Evolutionary conservation across 37 sponge, comb jelly and placozoan genomes (phyloP).

Genomic region (Corticium candelabrum): DNA sequence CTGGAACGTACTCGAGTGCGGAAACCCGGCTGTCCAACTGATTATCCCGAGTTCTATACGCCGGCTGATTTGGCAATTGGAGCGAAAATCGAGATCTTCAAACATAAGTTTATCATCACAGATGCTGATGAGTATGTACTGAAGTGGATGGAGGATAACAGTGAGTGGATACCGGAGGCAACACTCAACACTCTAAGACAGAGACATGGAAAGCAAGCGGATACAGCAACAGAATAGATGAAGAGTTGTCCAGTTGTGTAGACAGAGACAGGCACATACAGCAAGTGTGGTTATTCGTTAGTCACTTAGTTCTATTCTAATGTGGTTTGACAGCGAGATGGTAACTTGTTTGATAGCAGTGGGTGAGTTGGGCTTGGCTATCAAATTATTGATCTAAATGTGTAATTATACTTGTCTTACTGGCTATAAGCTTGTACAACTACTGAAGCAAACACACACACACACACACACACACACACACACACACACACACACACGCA

Average conservation of each 20-base stretch:
- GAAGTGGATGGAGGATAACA: conserved; percentile 69
- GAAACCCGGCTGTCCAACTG: conserved; percentile 60
- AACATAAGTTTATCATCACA: conserved; percentile 81
- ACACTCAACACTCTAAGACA: conserved; percentile 59
- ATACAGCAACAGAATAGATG: neutral
- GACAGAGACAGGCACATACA: too few relatives aligned
- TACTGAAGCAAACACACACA: too few relatives aligned
- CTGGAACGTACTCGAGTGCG: conserved; percentile 65
- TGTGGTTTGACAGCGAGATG: too few relatives aligned
- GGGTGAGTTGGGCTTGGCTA: too few relatives aligned
- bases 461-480: too few relatives aligned
- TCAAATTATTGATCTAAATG: too few relatives aligned
- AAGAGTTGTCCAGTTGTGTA: neutral
- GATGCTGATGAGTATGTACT: conserved; percentile 85
- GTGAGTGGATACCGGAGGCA: conserved; percentile 49
- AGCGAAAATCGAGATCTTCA: conserved; percentile 63
- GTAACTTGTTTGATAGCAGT: too few relatives aligned
- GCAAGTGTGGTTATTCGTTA: too few relatives aligned
- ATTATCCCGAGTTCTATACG: conserved; percentile 68
- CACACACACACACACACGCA: too few relatives aligned
- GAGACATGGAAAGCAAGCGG: conserved; percentile 25
- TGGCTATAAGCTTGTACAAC: too few relatives aligned
- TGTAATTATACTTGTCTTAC: too few relatives aligned
- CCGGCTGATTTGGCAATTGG: conserved; percentile 88
- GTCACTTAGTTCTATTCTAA: too few relatives aligned